A percentile compares a stretch with the other conserved stretches of the same genome.
Evolutionary conservation across 92 coral and sea anemone species (phyloP).

Genomic region (Heliopora coerulea): DNA sequence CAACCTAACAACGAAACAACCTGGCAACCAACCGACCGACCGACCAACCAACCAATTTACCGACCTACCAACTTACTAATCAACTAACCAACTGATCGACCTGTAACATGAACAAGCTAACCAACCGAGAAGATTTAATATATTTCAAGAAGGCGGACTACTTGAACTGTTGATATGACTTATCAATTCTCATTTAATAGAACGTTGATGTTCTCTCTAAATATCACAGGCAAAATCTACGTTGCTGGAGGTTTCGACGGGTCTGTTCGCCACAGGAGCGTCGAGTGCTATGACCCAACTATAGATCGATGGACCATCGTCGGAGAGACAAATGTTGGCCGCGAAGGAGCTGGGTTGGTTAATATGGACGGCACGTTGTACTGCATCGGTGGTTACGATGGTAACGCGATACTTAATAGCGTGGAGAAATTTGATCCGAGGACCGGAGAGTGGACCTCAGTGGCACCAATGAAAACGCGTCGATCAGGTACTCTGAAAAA

Average conservation of each 20-base stretch:
- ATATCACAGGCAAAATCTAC: conserved; percentile 78
- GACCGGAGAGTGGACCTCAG: conserved; percentile 87
- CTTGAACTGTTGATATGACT: too few species aligned
- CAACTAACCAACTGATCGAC: too few species aligned
- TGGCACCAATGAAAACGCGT: conserved; percentile 87
- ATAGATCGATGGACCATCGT: conserved; percentile 92
- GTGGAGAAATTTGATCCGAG: conserved; percentile 89
- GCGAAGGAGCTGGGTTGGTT: conserved; percentile 93
- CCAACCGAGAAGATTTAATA: too few species aligned
- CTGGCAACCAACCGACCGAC: too few species aligned
- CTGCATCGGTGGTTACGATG: conserved; percentile 98
- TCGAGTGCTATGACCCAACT: conserved; percentile 97
- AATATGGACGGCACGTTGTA: conserved; percentile 87
- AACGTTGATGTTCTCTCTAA: not conserved
- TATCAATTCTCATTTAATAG: too few species aligned
- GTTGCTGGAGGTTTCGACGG: conserved; percentile 99
- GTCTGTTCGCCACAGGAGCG: conserved; percentile 87
- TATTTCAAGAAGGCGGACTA: too few species aligned
- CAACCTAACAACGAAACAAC: too few species aligned
- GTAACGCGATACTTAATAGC: conserved; percentile 75
- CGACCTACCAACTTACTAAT: too few species aligned
- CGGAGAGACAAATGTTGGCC: conserved; percentile 73
- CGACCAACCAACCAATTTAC: too few species aligned
- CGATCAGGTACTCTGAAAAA: conserved; percentile 68
- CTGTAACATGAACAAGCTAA: too few species aligned